Base-by-base conservation (phyloP, 2,888 invertebrate genomes). In the Aleiodes testaceus region DNA sequence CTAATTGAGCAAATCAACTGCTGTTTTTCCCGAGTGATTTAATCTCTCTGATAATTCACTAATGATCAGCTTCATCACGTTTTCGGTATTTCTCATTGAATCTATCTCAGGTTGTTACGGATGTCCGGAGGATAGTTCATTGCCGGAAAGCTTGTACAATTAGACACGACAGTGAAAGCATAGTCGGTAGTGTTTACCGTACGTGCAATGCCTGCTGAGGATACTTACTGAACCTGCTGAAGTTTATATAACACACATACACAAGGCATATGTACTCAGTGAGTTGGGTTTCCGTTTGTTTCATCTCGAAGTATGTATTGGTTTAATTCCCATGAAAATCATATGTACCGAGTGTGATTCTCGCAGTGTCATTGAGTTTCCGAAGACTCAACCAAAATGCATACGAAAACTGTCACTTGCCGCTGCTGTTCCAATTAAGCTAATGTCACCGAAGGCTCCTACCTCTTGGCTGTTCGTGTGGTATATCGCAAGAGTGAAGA, bases 371-470 rank as follows among this genome's bases (percentile, higher is more conserved):
- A n/a, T n/a, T n/a, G n/a, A n/a, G 16, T 20, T 26, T 26, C 3
- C 18, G 12, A 12, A 3, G 63, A 44, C 45, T 67, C 52, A 20
- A 42, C n/a, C 42, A 45, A n/a, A 36, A 42, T 47, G 14, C 22
- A 16, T 68, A 52, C 12, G 26, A 55, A 20, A 53, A 22, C 20
- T 47, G 59, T 55, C 55, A 67, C 44, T 53, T 70, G n/a, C 11
- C 59, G 20, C 64, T 47, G 61, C 49, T 73, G 63, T 71, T 69
- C 78, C 79, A 84, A 84, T 84, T 83, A 82, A 79, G 79, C 78
- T 82, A 81, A 82, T 82, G 80, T 81, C 78, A 79, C 79, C 77
- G n/a, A 20, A 26, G 26, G 26, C 42, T 30, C 42, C 18, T 44
- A 22, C 22, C 44, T 67, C 66, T 12, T 18, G 45, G 63, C 16